phyloP scores from a whole-genome alignment of 2,888 invertebrate species.

The Phengaris alcon region DNA sequence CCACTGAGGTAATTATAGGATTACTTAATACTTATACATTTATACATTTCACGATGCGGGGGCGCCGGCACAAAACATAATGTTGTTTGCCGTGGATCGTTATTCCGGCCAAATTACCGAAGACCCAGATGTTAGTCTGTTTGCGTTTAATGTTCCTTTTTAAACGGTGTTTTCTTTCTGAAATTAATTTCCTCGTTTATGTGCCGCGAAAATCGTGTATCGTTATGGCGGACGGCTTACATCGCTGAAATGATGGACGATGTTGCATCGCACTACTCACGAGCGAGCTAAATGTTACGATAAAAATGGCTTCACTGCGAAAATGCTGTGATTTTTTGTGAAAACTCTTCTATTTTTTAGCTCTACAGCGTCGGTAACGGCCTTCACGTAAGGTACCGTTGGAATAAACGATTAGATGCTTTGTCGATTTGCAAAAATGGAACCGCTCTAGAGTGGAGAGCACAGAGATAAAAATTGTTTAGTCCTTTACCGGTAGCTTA shows the following conservation, averaged over 20 bases:
- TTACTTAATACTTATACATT: conserved; percentile 67
- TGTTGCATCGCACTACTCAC: conserved; percentile 26
- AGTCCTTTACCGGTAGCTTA: background rate
- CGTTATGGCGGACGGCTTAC: conserved; percentile 17
- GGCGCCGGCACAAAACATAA: conserved; percentile 34
- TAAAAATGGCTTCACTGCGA: background rate
- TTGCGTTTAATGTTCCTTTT: conserved; percentile 26
- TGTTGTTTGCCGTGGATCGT: conserved; percentile 36
- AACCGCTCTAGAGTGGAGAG: background rate
- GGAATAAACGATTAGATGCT: conserved; percentile 15
- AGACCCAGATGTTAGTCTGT: conserved; percentile 33
- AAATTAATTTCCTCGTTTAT: conserved; percentile 23
- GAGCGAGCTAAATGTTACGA: conserved; percentile 22
- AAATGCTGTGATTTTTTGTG: conserved; percentile 6
- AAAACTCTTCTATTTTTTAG: conserved; percentile 16
- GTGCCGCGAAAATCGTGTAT: conserved; percentile 25
- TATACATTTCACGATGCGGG: conserved; percentile 36
- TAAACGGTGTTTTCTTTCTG: conserved; percentile 25
- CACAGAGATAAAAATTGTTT: background rate
- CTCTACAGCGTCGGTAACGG: background rate
- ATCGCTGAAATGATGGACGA: conserved; percentile 19
- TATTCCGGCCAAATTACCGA: conserved; percentile 35
- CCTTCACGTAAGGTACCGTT: background rate
- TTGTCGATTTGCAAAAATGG: conserved; percentile 4
- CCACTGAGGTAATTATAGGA: conserved; percentile 68